Conservation (phyloP, 2,113 vertebrate genomes). For the Rhea americana region DNA sequence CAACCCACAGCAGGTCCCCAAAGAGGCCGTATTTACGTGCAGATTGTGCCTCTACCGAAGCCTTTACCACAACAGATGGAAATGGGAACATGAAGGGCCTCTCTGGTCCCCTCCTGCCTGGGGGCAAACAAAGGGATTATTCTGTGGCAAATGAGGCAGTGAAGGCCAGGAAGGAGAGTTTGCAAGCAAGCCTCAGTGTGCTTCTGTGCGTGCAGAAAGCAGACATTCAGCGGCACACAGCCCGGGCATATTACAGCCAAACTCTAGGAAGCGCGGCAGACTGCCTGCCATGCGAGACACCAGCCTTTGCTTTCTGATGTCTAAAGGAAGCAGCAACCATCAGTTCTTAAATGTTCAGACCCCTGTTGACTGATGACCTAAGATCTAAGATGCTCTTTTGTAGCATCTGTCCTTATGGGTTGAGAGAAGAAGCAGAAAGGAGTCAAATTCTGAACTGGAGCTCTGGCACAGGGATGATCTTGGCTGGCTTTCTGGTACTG, state of each 20-base stretch:
- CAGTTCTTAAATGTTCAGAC: too few species aligned
- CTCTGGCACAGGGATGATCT: background rate
- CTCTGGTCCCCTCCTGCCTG: background rate
- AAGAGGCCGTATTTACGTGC: background rate
- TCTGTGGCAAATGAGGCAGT: background rate
- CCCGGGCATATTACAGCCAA: too few species aligned
- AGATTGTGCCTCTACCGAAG: background rate
- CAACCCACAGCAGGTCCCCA: background rate
- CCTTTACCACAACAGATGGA: background rate
- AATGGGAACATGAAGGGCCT: background rate
- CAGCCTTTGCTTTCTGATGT: too few species aligned
- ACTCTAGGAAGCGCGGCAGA: background rate
- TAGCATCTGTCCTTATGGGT: background rate
- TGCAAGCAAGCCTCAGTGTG: background rate
- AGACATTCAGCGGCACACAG: background rate
- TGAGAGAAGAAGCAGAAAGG: background rate
- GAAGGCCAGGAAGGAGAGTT: background rate
- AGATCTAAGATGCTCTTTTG: background rate
- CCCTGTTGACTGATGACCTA: background rate
- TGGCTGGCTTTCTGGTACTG: background rate
- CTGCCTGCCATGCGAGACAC: background rate
- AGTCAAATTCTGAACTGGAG: fast-evolving
- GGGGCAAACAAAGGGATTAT: background rate
- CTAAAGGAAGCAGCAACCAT: too few species aligned
- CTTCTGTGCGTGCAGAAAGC: background rate